Base-by-base conservation (phyloP, 1,140 invertebrate species). In the Sitobion miscanthi region DNA sequence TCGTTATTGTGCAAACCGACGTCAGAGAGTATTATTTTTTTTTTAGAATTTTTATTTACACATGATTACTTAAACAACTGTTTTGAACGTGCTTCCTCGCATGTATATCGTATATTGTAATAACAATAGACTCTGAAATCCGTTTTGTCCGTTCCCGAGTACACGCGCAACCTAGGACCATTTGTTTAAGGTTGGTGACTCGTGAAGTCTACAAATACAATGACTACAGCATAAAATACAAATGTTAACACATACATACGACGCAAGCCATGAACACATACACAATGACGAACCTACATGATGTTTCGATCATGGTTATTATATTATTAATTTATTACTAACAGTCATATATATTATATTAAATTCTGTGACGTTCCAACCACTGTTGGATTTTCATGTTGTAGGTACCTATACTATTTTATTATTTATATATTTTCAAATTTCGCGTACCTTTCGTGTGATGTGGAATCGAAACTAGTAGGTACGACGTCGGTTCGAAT, bases 181-280 rank as follows among this genome's bases (percentile, higher is more conserved):
- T 91, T 91, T 91, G 90, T 91, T 91, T 35, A 52, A 91, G 69
- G 90, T 91, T 91, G 90, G 69, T 91, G 90, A 91, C 69, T 91
- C 69, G 90, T 89, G 30, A 47, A 82, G 57, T 90, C 38, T 45
- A 77, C 54, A 45, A 69, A 52, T 20, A 77, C 87, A 52, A 52
- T 88, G 86, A 88, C n/a, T 89, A 54, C 87, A 89, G 54, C 49
- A 49, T 49, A 52, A 89, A 54, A 89, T 54, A 89, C 21, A 89
- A 38, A 54, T 89, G 49, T 88, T 52, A 89, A 89, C 87, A 38
- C 49, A 45, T 57, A 42, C 17, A 23, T 38, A 49, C 83, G 42
- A 86, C 83, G 21, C 23, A 86, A 45, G 25, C 83, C 38, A 30
- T 83, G 21, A 83, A 83, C 82, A 83, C 35, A 91, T 77, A 30